Conservation (phyloP, 2,888 invertebrate species). For the Tuta absoluta region DNA sequence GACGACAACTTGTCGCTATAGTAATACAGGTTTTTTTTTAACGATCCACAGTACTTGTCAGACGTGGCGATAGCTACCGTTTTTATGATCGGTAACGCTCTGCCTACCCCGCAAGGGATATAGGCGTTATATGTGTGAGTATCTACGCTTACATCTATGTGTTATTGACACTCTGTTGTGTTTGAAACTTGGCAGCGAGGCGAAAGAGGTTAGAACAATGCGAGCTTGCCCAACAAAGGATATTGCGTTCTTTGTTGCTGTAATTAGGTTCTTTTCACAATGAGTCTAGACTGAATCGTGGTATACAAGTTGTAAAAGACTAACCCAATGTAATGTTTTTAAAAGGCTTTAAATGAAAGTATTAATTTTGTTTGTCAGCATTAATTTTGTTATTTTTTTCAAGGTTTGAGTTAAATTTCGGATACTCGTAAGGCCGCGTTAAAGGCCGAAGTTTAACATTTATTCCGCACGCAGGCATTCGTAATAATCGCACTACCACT, state of each 20-base stretch:
- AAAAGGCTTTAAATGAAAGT: no score
- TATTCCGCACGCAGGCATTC: no score
- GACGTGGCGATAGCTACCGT: background rate
- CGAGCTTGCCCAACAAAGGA: conserved; percentile 1
- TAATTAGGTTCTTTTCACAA: conserved; percentile 12
- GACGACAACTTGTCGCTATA: background rate
- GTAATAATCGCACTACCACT: no score
- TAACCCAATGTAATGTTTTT: no score
- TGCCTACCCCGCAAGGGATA: no score
- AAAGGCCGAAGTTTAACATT: no score
- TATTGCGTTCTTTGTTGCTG: conserved; percentile 6
- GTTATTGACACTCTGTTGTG: conserved; percentile 7
- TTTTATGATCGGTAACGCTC: no score
- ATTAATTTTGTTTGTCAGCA: no score
- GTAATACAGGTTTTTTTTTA: background rate
- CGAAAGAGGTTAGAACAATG: conserved; percentile 14
- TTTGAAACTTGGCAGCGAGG: background rate
- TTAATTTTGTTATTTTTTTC: no score
- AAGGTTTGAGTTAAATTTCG: no score
- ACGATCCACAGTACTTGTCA: background rate
- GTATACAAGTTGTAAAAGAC: background rate
- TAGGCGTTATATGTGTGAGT: background rate
- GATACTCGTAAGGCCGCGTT: no score
- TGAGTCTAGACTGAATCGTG: background rate
- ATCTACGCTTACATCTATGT: background rate